Evolutionary conservation across 1,140 invertebrate genomes (phyloP), one percentile per base, ranked within the genome.

Genomic region (Asobara japonica): DNA sequence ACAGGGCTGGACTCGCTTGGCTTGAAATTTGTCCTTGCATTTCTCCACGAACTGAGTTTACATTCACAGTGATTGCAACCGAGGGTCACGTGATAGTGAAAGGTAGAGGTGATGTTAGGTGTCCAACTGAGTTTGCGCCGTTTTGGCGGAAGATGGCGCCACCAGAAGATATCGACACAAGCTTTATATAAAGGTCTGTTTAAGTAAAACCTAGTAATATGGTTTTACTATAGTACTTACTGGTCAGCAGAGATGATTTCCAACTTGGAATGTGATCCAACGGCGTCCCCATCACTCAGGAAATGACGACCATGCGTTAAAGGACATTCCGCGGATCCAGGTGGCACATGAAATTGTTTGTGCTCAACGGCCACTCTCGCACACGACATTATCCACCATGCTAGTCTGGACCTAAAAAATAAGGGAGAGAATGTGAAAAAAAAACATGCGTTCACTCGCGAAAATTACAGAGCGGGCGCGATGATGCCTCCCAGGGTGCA

Each of bases 401-500:
- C 25, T 56, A 6, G 31, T 2, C 18, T 18, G 22, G 25, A 56
- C 20, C 51, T 56, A 67, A 29, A 30, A 31, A 33, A 25, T 10
- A 29, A 67, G 38, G 51, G 48, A 2, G 51, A n/a, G n/a, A n/a
- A n/a, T n/a, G n/a, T n/a, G 67, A 64, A 69, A 73, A 69, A 76
- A 69, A 56, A 66, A 71, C 83, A 76, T 81, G 79, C 81, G 79
- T 62, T 48, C 10, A 29, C 25, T 77, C 78, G 80, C 78, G 79
- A 82, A 87, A 87, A 87, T 87, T 87, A 86, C 82, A 84, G 83
- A 84, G 84, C 79, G 78, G 77, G 74, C 81, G 83, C 79, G 84
- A 85, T 82, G 83, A 82, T 85, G 83, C 85, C 85, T 87, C 86
- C 86, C 84, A 87, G 84, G 81, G 86, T 79, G 85, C 70, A 60